A percentile compares a stretch with the other conserved stretches of the same genome.
Conservation (phyloP, 2,888 invertebrate genomes). For the Stenodera caucasica region DNA sequence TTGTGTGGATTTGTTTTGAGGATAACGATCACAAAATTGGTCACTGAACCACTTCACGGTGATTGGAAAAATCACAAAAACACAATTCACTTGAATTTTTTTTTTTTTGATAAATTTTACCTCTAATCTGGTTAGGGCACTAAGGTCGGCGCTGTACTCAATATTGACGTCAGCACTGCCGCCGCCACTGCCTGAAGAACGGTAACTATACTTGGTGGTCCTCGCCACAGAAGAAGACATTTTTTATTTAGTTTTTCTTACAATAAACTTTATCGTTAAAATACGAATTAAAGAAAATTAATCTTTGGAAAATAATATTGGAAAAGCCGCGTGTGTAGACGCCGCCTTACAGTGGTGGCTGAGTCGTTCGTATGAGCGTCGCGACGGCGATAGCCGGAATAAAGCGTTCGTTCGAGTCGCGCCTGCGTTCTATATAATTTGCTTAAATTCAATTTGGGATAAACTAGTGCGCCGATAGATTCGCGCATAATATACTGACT, state of each 20-base stretch:
- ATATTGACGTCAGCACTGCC: conserved; percentile 85
- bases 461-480: conserved; percentile 29
- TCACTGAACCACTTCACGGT: conserved; percentile 33
- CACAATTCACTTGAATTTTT: conserved; percentile 13
- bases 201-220: conserved; percentile 90
- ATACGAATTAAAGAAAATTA: too few species aligned
- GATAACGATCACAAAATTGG: not conserved
- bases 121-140: conserved; percentile 93
- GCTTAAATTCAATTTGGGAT: not conserved
- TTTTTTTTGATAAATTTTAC: conserved; percentile 68
- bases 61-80: conserved; percentile 27
- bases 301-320: conserved; percentile 15
- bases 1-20: conserved; percentile 3
- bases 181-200: conserved; percentile 82
- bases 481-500: conserved; percentile 44
- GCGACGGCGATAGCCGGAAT: conserved; percentile 51
- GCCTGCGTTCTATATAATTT: conserved; percentile 40
- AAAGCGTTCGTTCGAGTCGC: conserved; percentile 41
- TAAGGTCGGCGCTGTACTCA: conserved; percentile 92
- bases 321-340: conserved; percentile 57
- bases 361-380: conserved; percentile 64
- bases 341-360: conserved; percentile 64
- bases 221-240: conserved; percentile 60
- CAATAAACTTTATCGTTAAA: conserved; percentile 25
- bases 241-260: conserved; percentile 13